Percentiles rank a stretch among this genome's conserved stretches.
These are phyloP conservation scores for Pocillopora damicornis DNA, from an alignment of 64 coral and sea anemone genomes.

Conservation along the genomic window DNA sequence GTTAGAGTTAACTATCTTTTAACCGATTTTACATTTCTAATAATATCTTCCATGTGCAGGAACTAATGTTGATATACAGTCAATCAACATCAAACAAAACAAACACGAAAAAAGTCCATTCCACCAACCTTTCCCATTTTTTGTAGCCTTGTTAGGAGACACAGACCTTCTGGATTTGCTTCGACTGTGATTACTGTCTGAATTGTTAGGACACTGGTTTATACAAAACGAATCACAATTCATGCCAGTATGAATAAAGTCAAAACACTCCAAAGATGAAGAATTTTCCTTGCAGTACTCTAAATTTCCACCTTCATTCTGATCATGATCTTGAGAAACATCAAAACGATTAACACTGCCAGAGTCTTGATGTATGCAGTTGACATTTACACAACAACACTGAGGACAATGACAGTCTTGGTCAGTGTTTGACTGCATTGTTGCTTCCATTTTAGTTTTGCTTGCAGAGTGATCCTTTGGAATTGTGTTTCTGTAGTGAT, in stretches of 20 bases:
- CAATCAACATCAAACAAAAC: not conserved
- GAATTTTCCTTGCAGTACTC: slow-evolving; percentile 26
- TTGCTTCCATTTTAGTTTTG: not conserved
- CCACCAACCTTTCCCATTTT: slow-evolving; percentile 7
- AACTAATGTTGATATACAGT: not conserved
- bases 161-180: not conserved
- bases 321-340: not conserved
- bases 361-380: slow-evolving; percentile 36
- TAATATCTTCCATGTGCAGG: no score
- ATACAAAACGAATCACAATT: not conserved
- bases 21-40: no score
- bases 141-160: slow-evolving; percentile 8
- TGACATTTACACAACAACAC: slow-evolving; percentile 20
- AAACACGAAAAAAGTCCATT: not conserved
- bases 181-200: not conserved
- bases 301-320: not conserved
- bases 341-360: not conserved
- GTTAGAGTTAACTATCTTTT: no score
- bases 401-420: slow-evolving; percentile 39
- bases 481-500: not conserved
- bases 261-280: slow-evolving; percentile 67
- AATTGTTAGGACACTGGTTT: slow-evolving; percentile 27
- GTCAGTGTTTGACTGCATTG: not conserved
- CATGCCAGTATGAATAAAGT: not conserved
- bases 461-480: not conserved